Conservation (phyloP, 2,113 vertebrate species). For the Pseudonaja textilis region DNA sequence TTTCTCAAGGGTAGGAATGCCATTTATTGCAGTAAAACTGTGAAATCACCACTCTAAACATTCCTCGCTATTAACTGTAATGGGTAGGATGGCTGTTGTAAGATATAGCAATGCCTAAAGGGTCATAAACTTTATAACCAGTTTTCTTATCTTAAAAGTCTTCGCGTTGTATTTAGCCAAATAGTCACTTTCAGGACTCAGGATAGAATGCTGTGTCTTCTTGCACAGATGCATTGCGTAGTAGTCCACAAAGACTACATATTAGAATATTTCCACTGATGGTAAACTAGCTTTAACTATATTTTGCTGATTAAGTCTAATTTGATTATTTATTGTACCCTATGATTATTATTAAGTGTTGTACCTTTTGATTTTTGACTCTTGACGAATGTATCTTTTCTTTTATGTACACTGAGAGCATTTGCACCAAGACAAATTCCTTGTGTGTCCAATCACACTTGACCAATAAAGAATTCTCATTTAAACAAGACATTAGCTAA, state of each 20-base stretch:
- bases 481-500: neutral
- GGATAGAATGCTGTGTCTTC: neutral
- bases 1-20: neutral
- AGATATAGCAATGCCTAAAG: neutral
- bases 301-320: neutral
- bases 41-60: neutral
- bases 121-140: neutral
- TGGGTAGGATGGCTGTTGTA: neutral
- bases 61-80: neutral
- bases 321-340: neutral
- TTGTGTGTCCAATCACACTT: too few species aligned
- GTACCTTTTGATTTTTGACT: too few species aligned
- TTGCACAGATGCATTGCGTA: neutral
- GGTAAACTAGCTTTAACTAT: neutral
- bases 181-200: neutral
- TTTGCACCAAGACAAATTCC: too few species aligned
- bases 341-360: too few species aligned
- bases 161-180: neutral
- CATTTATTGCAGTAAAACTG: neutral
- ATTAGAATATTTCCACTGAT: neutral
- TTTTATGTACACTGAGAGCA: too few species aligned
- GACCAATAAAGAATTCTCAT: neutral
- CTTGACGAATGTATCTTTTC: too few species aligned
- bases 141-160: neutral
- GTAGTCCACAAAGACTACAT: neutral